Evolutionary conservation across 2,888 invertebrate species (phyloP), one percentile per base, ranked within the genome.

Genomic region (Scaptomyza parva): DNA sequence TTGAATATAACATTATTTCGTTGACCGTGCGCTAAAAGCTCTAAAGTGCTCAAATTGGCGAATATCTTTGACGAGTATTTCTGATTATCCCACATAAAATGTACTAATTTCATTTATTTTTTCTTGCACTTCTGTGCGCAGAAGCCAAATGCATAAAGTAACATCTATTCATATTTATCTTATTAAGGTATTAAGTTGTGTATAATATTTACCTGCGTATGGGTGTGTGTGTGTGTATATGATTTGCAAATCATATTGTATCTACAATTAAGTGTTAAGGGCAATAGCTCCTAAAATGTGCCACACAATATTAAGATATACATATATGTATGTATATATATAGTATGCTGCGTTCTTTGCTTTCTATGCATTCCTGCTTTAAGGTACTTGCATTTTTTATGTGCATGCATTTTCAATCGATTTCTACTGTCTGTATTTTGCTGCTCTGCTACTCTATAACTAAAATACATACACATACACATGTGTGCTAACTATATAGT

Each of bases 21-120:
- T 86, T 81, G 87, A 78, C 59, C 40, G 81, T 82, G 81, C 87
- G 81, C 81, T 87, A 72, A 81, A 87, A 82, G 81, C 81, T 85
- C 85, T 87, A 86, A 65, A 82, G 81, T 82, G 81, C 87, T 70
- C 72, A 72, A 81, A 72, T 75, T 75, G 72, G 75, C 66, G 64
- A 71, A 44, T 81, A 85, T 58, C 54, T 58, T 54, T 58, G 39
- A 54, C 54, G 65, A 60, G 39, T 63, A 57, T 30, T 52, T 43
- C 41, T 44, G 41, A 51, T 28, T 53, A 64, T 59, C 52, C 53
- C 70, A 53, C 73, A 54, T 54, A 47, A 63, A 62, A 51, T 51
- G 26, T 48, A 35, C 35, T 35, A 35, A 14, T 35, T n/a, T n/a
- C n/a, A n/a, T n/a, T n/a, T n/a, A n/a, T 33, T n/a, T 33, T 28